Percentiles rank a stretch among this genome's conserved stretches.
phyloP scores from a whole-genome alignment of 2,797 vertebrate species.

The Chrosomus eos region DNA sequence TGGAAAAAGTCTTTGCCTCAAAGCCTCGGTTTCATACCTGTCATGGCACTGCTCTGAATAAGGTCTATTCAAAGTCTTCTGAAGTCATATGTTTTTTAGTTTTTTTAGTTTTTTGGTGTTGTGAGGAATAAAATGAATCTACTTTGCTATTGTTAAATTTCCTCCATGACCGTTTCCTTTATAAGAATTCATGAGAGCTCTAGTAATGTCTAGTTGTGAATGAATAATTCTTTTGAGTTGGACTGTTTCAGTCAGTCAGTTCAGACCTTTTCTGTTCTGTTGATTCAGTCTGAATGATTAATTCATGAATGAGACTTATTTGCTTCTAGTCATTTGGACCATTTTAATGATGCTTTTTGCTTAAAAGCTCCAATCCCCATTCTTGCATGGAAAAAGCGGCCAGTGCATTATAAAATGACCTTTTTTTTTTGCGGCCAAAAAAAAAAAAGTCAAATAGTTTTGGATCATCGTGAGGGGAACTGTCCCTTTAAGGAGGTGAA shows the following conservation, averaged over 20 bases:
- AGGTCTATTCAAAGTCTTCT: not conserved
- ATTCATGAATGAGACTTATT: slow-evolving; percentile 2
- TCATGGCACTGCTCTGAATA: no score
- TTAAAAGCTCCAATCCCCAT: not conserved
- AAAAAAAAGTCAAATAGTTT: no score
- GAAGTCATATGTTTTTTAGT: not conserved
- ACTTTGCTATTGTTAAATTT: not conserved
- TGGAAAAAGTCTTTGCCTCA: no score
- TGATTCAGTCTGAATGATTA: not conserved
- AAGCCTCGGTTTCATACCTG: no score
- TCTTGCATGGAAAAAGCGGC: not conserved
- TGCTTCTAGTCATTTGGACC: not conserved
- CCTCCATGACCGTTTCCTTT: not conserved
- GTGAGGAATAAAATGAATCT: not conserved
- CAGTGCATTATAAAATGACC: not conserved
- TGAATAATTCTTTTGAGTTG: not conserved
- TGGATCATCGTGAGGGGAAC: not conserved
- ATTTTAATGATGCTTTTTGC: not conserved
- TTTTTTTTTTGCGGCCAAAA: no score
- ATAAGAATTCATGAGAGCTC: not conserved
- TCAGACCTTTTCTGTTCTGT: not conserved
- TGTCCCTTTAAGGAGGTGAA: not conserved
- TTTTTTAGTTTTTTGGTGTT: not conserved
- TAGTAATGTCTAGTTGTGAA: not conserved
- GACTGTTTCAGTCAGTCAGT: not conserved